Percentiles rank a stretch among this genome's conserved stretches.
These are phyloP conservation scores for Campoletis raptor DNA, from an alignment of 2,888 invertebrate species.

Conservation along the genomic window DNA sequence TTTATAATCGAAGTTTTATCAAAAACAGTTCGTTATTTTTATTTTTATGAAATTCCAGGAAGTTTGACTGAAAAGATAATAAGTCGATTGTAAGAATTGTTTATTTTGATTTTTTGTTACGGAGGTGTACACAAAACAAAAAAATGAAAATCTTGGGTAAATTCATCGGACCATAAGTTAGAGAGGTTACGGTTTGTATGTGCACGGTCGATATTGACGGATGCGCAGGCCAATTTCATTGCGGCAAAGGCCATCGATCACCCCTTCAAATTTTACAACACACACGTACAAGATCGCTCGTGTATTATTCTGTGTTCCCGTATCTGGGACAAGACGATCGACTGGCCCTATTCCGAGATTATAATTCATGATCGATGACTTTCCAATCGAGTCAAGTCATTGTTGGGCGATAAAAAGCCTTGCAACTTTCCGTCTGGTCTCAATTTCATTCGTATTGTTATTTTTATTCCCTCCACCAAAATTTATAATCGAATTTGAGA, in stretches of 20 bases:
- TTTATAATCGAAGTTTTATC: too few species aligned
- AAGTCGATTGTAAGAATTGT: background rate
- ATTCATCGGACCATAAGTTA: constrained; percentile 32
- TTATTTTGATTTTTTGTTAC: background rate
- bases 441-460: constrained; percentile 64
- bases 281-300: constrained; percentile 18
- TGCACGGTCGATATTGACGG: constrained; percentile 62
- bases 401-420: constrained; percentile 66
- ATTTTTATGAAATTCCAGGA: background rate
- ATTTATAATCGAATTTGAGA: constrained; percentile 39
- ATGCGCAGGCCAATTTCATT: constrained; percentile 70
- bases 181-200: constrained; percentile 35
- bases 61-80: background rate
- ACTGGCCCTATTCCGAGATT: constrained; percentile 35
- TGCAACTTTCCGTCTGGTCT: constrained; percentile 33
- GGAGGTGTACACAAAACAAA: background rate
- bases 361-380: constrained; percentile 78
- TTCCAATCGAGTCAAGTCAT: constrained; percentile 78
- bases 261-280: constrained; percentile 78
- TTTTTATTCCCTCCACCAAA: constrained; percentile 20
- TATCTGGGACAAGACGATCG: constrained; percentile 64
- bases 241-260: constrained; percentile 76
- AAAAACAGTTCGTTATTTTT: too few species aligned
- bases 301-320: background rate
- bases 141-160: background rate